These are phyloP conservation scores for Pavo muticus DNA, from an alignment of 2,113 vertebrate genomes.

Conservation along the genomic window DNA sequence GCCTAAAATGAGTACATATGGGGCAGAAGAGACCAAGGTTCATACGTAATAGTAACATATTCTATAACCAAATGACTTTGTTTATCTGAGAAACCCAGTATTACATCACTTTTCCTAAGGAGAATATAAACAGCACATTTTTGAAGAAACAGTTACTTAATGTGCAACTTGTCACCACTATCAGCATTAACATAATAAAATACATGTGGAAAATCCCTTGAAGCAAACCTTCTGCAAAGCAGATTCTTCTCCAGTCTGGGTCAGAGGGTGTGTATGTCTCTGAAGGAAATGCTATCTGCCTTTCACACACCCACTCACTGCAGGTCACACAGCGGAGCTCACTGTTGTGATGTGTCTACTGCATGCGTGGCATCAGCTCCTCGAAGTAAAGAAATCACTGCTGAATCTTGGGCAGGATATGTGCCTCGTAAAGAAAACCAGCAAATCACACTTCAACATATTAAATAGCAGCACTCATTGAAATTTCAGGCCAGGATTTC, in stretches of 20 bases:
- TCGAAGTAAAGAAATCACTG: neutral
- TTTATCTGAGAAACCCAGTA: slow-evolving; percentile 72
- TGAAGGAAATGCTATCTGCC: slow-evolving; percentile 66
- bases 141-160: slow-evolving; percentile 76
- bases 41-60: slow-evolving; percentile 32
- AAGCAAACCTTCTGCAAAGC: slow-evolving; percentile 65
- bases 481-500: neutral
- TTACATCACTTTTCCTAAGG: slow-evolving; percentile 74
- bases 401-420: neutral
- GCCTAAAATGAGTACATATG: slow-evolving; percentile 30
- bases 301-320: slow-evolving; percentile 58
- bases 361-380: neutral
- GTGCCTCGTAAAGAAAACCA: slow-evolving; percentile 4
- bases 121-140: slow-evolving; percentile 73
- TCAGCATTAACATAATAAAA: slow-evolving; percentile 76
- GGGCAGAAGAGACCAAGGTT: slow-evolving; percentile 21
- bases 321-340: slow-evolving; percentile 4
- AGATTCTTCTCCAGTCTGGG: slow-evolving; percentile 69
- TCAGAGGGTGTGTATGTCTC: slow-evolving; percentile 68
- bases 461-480: neutral
- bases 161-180: slow-evolving; percentile 78
- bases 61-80: slow-evolving; percentile 57
- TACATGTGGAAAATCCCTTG: slow-evolving; percentile 75
- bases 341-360: neutral
- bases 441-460: neutral